Base-by-base conservation (phyloP, 2,113 vertebrate genomes). In the Pandion haliaetus region DNA sequence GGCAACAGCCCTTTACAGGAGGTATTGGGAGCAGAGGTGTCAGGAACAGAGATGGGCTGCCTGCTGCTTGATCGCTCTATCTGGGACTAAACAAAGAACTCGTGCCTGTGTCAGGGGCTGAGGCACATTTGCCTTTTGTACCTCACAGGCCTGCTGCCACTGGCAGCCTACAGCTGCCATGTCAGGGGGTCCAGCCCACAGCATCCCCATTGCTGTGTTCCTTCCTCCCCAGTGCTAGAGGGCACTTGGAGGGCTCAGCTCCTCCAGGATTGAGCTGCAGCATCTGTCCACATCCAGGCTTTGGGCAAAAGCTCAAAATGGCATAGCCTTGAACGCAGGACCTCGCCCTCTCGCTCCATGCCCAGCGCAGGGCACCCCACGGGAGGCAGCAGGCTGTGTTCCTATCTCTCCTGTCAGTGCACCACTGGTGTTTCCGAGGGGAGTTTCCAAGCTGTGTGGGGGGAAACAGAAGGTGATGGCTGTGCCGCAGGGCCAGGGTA, bases 21-120 rank as follows among this genome's bases (percentile, higher is more conserved):
- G 91, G 52, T 11, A 44, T 29, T 0, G 5, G 77, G 88, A 81
- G 83, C 5, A 0, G 88, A 95, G 83, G 44, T 61, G 70, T 61
- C 52, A 54, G 52, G 52, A 54, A 17, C 1, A 25, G 52, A 29
- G 28, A 28, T 54, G 52, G 52, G 70, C 16, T 58, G 70, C 57
- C 76, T 52, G 74, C 87, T 89, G 90, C 77, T 77, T 93, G 94
- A 94, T 86, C 1, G 0, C 94, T 95, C 81, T 66, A 19, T 94
- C 67, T 84, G 81, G 78, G 78, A 54, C 62, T 40, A 73, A 94
- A 94, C 83, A 94, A 96, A 90, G 86, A 94, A 55, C 62, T 92
- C 9, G 5, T 61, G 82, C 20, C 36, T 74, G 31, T 76, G 40
- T 28, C 77, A 59, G 59, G 45, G 61, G 16, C 70, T 72, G 42